Percentiles rank a stretch among this genome's conserved stretches.
These are phyloP conservation scores for Collichthys lucidus DNA, from an alignment of 2,113 vertebrate species.

Conservation along the genomic window DNA sequence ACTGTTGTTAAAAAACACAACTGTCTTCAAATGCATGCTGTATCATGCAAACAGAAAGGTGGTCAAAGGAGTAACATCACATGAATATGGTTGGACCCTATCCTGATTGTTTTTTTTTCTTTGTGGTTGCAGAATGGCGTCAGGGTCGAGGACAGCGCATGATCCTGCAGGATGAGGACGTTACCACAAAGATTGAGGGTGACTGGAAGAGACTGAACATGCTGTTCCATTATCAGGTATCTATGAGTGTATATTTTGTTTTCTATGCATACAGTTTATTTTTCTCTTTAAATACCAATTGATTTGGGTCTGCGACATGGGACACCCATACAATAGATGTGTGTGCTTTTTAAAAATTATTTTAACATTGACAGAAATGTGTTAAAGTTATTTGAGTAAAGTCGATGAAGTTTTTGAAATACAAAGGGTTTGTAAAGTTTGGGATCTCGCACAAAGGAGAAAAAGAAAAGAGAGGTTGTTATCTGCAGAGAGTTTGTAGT, in stretches of 20 bases:
- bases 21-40: not conserved
- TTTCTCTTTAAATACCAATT: not conserved
- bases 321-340: not conserved
- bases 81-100: not conserved
- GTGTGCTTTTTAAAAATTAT: not conserved
- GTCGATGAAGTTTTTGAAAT: not conserved
- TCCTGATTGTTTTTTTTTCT: not conserved
- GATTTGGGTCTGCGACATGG: too few species aligned
- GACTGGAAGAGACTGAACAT: constrained; percentile 99
- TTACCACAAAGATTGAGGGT: constrained; percentile 97
- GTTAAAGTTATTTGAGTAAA: not conserved
- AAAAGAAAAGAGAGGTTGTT: not conserved
- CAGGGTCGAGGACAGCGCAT: constrained; percentile 94
- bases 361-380: too few species aligned
- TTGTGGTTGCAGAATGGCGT: constrained; percentile 90
- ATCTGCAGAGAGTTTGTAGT: constrained; percentile 5
- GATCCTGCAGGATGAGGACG: constrained; percentile 96
- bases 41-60: constrained; percentile 3
- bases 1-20: not conserved
- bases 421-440: constrained; percentile 12
- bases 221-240: constrained; percentile 84
- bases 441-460: not conserved
- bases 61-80: not conserved
- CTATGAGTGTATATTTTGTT: not conserved
- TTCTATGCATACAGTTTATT: not conserved